Evolutionary conservation across 92 coral and sea anemone genomes (phyloP), one percentile per base, ranked within the genome.

Genomic region (Zoanthus sansibaricus): DNA sequence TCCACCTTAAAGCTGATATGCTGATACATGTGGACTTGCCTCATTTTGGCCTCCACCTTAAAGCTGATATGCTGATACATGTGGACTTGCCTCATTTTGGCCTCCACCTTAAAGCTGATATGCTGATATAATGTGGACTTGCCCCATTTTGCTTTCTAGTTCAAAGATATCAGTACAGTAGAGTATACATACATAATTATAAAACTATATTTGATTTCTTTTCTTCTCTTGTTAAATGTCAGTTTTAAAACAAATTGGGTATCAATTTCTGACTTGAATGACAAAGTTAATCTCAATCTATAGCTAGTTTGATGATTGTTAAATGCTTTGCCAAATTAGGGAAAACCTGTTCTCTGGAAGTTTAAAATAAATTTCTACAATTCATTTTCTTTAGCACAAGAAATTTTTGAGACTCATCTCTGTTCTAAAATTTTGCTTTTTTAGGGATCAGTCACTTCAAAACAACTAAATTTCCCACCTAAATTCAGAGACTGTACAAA

Each of bases 371-470:
- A 56, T 56, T 56, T 56, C 16, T 11, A 56, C 14, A 11, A 56
- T 11, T 11, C 62, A 56, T 56, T 56, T 56, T 0, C 62, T 56
- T 56, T 56, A 11, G 62, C 62, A 56, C 62, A 56, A 56, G 62
- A 56, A 56, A 56, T 56, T 8, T 56, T 56, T 8, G 62, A 11
- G 62, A 56, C 62, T 11, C 62, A 11, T 56, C 62, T 11, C 62
- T 56, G 62, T 8, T 56, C 62, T 56, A 56, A 0, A 56, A 56
- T 56, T 8, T 56, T 11, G 62, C 62, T 56, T 56, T 56, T 56
- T 56, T 56, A 56, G 62, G 62, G 62, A 56, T 56, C 62, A 56
- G 62, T 56, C 62, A 56, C 62, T 56, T 56, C 62, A 56, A 56
- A 56, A 56, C 62, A 56, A 56, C 14, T 56, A 56, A 56, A 8